These are phyloP conservation scores for Andrena bucephala DNA, from an alignment of 2,888 invertebrate species.

Conservation along the genomic window DNA sequence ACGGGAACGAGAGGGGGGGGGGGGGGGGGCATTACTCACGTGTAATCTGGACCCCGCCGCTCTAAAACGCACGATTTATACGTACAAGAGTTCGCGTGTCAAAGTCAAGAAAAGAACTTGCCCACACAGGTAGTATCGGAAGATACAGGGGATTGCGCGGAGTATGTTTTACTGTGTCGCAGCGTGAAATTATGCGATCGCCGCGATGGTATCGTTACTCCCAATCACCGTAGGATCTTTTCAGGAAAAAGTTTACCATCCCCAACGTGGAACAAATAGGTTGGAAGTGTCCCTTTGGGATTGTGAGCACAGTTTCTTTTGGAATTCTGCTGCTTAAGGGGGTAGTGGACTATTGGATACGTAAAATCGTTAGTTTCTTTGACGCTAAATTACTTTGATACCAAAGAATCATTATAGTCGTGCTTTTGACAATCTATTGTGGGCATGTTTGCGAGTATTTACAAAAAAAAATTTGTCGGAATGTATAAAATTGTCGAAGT, in stretches of 20 bases:
- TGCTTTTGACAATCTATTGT: too few species aligned
- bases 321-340: background rate
- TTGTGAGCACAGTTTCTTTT: background rate
- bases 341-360: too few species aligned
- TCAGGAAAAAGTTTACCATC: slow-evolving; percentile 23
- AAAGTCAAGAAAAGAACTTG: slow-evolving; percentile 47
- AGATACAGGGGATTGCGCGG: slow-evolving; percentile 17
- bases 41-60: slow-evolving; percentile 42
- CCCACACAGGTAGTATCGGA: slow-evolving; percentile 54
- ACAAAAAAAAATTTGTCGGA: too few species aligned
- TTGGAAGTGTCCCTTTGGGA: slow-evolving; percentile 7
- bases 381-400: too few species aligned
- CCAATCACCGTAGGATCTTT: slow-evolving; percentile 24
- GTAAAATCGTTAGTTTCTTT: too few species aligned
- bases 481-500: too few species aligned
- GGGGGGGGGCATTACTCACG: slow-evolving; percentile 46
- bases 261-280: slow-evolving; percentile 51
- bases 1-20: background rate
- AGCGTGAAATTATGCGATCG: slow-evolving; percentile 54
- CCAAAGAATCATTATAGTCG: too few species aligned
- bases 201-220: slow-evolving; percentile 23
- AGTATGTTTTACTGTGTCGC: slow-evolving; percentile 50
- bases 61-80: slow-evolving; percentile 59
- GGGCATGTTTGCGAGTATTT: too few species aligned
- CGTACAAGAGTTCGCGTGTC: slow-evolving; percentile 46